A percentile compares a stretch with the other conserved stretches of the same genome.
These are phyloP conservation scores for Bombus picipes DNA, from an alignment of 1,140 invertebrate species.

Conservation along the genomic window DNA sequence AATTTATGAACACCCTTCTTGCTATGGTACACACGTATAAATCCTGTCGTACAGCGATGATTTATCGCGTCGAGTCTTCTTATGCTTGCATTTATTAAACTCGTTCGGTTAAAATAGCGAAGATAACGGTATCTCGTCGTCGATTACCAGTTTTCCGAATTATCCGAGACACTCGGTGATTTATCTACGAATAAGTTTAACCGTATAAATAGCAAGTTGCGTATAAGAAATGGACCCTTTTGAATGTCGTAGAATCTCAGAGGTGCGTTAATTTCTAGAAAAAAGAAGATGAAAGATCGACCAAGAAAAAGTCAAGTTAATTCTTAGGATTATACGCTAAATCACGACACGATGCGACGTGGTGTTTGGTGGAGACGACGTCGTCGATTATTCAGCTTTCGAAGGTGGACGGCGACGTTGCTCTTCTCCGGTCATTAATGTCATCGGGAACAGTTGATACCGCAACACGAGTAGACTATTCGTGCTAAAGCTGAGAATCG, in stretches of 20 bases:
- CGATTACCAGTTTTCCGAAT: background rate
- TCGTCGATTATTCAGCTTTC: background rate
- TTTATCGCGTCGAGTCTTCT: constrained; percentile 33
- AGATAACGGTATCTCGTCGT: background rate
- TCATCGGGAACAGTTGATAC: constrained; percentile 56
- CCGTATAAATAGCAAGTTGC: background rate
- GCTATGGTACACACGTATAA: background rate
- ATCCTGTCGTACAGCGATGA: constrained; percentile 13
- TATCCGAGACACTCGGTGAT: background rate
- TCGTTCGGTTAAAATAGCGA: constrained; percentile 19
- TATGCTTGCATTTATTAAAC: constrained; percentile 34
- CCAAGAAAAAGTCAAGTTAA: background rate
- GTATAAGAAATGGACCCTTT: background rate
- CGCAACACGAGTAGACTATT: constrained; percentile 47
- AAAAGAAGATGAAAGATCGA: background rate
- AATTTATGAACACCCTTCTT: constrained; percentile 52
- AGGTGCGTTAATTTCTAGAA: background rate
- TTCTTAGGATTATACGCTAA: background rate
- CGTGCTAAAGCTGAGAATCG: constrained; percentile 36
- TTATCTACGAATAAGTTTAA: background rate
- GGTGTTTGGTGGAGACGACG: background rate
- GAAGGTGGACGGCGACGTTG: background rate
- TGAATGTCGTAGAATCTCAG: background rate
- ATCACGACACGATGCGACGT: too few relatives aligned
- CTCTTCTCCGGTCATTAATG: constrained; percentile 45